Percentiles rank a stretch among this genome's conserved stretches.
Conservation (phyloP, 2,888 invertebrate genomes). For the Siphonodentalium dalli region DNA sequence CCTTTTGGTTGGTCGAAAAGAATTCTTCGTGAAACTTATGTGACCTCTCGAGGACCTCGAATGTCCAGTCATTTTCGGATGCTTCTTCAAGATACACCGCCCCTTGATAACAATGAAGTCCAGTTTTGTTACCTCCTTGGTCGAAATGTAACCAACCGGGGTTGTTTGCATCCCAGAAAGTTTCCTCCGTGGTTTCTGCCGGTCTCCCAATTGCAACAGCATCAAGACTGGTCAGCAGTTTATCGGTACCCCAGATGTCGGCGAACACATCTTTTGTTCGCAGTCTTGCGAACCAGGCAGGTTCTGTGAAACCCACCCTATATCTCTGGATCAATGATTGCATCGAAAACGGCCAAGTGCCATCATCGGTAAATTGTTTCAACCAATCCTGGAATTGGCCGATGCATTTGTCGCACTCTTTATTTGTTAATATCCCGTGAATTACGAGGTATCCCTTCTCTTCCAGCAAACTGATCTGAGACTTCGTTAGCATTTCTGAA, state of each 20-base stretch:
- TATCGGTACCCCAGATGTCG: conserved; percentile 44
- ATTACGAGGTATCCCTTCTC: conserved; percentile 34
- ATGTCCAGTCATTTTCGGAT: conserved; percentile 36
- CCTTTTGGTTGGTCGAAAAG: conserved; percentile 26
- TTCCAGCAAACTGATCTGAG: conserved; percentile 25
- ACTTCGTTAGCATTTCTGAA: conserved; percentile 26
- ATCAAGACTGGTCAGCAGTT: conserved; percentile 45
- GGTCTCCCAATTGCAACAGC: conserved; percentile 44
- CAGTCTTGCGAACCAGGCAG: conserved; percentile 37
- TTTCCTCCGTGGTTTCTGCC: conserved; percentile 36
- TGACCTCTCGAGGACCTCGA: conserved; percentile 38
- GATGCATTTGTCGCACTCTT: conserved; percentile 31
- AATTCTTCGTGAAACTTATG: conserved; percentile 33
- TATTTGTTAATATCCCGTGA: conserved; percentile 18
- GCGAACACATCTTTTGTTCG: conserved; percentile 37
- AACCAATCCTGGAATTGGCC: conserved; percentile 30
- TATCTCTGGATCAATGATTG: conserved; percentile 37
- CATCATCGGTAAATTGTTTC: conserved; percentile 16
- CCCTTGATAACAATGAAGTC: conserved; percentile 47
- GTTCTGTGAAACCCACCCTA: conserved; percentile 33
- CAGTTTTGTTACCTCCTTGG: conserved; percentile 32
- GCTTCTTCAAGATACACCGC: conserved; percentile 44
- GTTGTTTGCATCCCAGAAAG: conserved; percentile 9
- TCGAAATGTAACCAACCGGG: conserved; percentile 41
- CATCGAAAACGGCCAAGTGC: conserved; percentile 4